These are phyloP conservation scores for Leptopilina clavipes DNA, from an alignment of 1,140 invertebrate genomes.

Conservation along the genomic window DNA sequence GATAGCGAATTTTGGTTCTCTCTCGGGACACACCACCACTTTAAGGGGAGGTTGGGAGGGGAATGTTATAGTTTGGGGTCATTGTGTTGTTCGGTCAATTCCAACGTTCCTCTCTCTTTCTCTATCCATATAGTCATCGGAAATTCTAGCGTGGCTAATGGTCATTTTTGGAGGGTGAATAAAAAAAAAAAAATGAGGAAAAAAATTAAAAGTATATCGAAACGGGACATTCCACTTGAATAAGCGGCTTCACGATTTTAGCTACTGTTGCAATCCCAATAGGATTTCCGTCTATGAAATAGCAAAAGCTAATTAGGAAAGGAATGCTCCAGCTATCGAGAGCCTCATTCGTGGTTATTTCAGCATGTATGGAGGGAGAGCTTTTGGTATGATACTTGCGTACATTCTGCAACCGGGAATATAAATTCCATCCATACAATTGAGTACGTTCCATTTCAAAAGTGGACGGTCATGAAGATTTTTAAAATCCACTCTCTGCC, in stretches of 20 bases:
- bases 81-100: slow-evolving; percentile 19
- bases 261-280: slow-evolving; percentile 5
- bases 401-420: slow-evolving; percentile 19
- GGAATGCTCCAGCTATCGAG: slow-evolving; percentile 24
- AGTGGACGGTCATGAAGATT: slow-evolving; percentile 31
- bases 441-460: slow-evolving; percentile 14
- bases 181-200: neutral
- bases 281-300: slow-evolving; percentile 30
- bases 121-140: neutral
- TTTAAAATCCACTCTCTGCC: neutral
- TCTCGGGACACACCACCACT: slow-evolving; percentile 6
- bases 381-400: slow-evolving; percentile 17
- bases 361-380: neutral
- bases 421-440: slow-evolving; percentile 26
- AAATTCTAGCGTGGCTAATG: neutral
- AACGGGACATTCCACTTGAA: no score
- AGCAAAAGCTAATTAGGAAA: slow-evolving; percentile 33
- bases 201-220: no score
- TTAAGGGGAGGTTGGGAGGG: neutral
- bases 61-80: slow-evolving; percentile 14
- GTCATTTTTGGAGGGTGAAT: neutral
- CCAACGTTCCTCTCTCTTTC: neutral
- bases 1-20: slow-evolving; percentile 15
- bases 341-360: slow-evolving; percentile 24
- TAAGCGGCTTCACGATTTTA: slow-evolving; percentile 2